These are phyloP conservation scores for Prunella fulvescens DNA, from an alignment of 2,113 vertebrate genomes.

Conservation along the genomic window DNA sequence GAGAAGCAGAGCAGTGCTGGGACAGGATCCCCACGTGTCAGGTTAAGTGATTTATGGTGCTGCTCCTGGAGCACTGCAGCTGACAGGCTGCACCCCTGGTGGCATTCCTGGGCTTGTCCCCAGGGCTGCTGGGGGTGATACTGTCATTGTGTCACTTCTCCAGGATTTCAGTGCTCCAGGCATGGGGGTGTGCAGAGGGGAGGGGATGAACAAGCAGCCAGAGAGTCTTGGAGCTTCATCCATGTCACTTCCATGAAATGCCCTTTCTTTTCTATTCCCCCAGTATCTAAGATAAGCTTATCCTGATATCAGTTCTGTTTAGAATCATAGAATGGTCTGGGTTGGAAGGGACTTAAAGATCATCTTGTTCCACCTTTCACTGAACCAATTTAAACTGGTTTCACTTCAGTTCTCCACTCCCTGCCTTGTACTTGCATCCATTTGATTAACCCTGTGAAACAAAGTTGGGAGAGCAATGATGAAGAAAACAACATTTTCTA, in stretches of 20 bases:
- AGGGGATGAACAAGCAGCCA: neutral
- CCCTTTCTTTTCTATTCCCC: neutral
- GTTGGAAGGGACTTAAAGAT: neutral
- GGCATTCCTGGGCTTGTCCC: neutral
- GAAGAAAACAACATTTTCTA: neutral
- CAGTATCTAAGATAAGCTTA: neutral
- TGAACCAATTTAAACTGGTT: neutral
- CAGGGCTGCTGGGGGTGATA: neutral
- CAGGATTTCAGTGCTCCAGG: neutral
- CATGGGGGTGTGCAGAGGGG: neutral
- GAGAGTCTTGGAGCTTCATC: neutral
- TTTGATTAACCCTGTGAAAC: neutral
- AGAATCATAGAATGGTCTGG: neutral
- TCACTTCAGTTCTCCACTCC: neutral
- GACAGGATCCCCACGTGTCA: neutral
- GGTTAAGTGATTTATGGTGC: neutral
- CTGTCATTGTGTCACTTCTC: neutral
- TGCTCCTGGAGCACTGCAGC: neutral
- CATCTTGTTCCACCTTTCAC: neutral
- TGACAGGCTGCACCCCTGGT: neutral
- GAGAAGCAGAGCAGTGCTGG: neutral
- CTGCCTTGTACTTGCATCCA: neutral
- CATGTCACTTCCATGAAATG: accelerated
- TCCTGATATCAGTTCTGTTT: neutral
- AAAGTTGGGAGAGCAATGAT: neutral